phyloP scores from a whole-genome alignment of 2,888 invertebrate genomes.

The Sarcophaga rosellei region DNA sequence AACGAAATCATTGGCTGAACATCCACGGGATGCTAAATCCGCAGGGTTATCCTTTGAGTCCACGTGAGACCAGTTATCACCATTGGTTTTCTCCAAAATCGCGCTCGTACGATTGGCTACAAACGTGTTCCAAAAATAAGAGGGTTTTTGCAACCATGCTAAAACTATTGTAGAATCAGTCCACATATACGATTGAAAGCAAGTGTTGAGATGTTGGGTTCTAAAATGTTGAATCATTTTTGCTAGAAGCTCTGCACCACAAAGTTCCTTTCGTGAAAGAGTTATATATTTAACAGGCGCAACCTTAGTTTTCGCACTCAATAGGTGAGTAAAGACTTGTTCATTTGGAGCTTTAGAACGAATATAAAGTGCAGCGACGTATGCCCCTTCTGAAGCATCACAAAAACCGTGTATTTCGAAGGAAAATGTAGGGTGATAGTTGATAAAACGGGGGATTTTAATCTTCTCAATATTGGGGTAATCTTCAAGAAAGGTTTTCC shows the following conservation, averaged over 20 bases:
- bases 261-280: neutral
- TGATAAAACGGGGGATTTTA: neutral
- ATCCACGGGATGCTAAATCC: constrained; percentile 32
- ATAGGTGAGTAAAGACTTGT: constrained; percentile 24
- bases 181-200: constrained; percentile 7
- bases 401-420: constrained; percentile 48
- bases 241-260: constrained; percentile 31
- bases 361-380: constrained; percentile 19
- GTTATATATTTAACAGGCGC: constrained; percentile 25
- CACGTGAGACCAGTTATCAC: constrained; percentile 47
- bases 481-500: constrained; percentile 6
- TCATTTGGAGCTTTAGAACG: constrained; percentile 15
- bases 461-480: neutral
- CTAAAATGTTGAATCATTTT: constrained; percentile 1
- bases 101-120: constrained; percentile 46
- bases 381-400: constrained; percentile 35
- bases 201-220: neutral
- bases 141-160: constrained; percentile 35
- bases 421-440: neutral
- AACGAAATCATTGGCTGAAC: constrained; percentile 35
- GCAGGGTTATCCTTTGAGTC: constrained; percentile 13
- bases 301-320: constrained; percentile 45
- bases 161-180: neutral
- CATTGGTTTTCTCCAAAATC: constrained; percentile 27
- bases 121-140: constrained; percentile 47